phyloP scores from a whole-genome alignment of 2,888 invertebrate species.

The Amiota mariae region DNA sequence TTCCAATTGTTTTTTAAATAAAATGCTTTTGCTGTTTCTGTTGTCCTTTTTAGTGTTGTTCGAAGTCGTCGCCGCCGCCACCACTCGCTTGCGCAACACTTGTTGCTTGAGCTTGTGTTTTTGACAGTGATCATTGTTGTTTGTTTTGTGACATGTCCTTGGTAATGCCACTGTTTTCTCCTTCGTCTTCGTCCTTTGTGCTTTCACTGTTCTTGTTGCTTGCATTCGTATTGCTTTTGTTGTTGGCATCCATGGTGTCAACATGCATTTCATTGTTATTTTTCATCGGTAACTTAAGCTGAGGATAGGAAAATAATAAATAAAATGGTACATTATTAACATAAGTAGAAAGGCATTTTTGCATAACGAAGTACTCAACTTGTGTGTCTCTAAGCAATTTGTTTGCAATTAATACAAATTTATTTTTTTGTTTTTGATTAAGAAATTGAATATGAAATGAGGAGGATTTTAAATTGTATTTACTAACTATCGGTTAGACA shows the following conservation, averaged over 20 bases:
- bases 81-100: background rate
- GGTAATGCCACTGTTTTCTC: slow-evolving; percentile 39
- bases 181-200: slow-evolving; percentile 24
- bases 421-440: background rate
- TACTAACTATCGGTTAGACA: too few species aligned
- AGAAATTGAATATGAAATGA: too few species aligned
- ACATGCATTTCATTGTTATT: slow-evolving; percentile 72
- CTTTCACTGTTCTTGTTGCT: slow-evolving; percentile 30
- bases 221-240: slow-evolving; percentile 53
- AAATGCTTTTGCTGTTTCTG: slow-evolving; percentile 26
- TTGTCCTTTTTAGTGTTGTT: slow-evolving; percentile 31
- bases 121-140: slow-evolving; percentile 19
- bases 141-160: slow-evolving; percentile 24
- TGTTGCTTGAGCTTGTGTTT: slow-evolving; percentile 2
- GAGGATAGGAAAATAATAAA: slow-evolving; percentile 27
- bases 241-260: slow-evolving; percentile 65
- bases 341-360: slow-evolving; percentile 20
- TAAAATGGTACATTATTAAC: slow-evolving; percentile 21
- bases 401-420: background rate
- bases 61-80: background rate
- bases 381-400: background rate
- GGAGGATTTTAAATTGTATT: too few species aligned
- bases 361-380: slow-evolving; percentile 8
- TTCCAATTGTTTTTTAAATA: slow-evolving; percentile 22
- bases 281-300: slow-evolving; percentile 66